Evolutionary conservation across 2,888 invertebrate genomes (phyloP), one percentile per base, ranked within the genome.

Genomic region (Pseudolycoriella hygida): DNA sequence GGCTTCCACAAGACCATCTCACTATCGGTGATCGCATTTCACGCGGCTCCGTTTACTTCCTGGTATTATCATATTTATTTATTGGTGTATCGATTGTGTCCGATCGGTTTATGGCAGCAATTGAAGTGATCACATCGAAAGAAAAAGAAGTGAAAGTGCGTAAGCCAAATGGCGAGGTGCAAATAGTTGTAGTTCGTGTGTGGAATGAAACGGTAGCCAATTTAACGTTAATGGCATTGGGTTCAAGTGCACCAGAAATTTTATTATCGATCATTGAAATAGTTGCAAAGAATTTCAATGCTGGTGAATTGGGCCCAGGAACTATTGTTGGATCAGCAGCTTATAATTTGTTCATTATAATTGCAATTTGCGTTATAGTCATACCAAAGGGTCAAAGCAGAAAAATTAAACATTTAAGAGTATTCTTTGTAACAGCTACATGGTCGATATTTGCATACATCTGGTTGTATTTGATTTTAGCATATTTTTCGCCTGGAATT

Each of bases 201-300:
- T 98, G 98, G 98, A 98, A 98, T 67, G 97, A 97, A 64, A 97
- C 98, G 2, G 97, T 98, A 39, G 96, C 96, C 51, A 98, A 98
- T 67, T 69, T 98, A 53, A 98, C 97, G 4, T 72, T 98, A 45
- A 98, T 98, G 98, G 98, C 98, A 12, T 68, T 98, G 46, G 97
- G 98, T 2, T 96, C 96, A 17, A 96, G 94, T 55, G 97, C 97
- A 2, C 98, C 98, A 1, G 98, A 98, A 68, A 98, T 98, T 60
- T 69, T 98, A 18, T 69, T 98, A 40, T 97, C 97, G 12, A 87
- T 97, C 54, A 97, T 98, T 59, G 98, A 98, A 69, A 93, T 97
- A 61, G 87, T 86, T 64, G 94, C 92, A 38, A 89, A 90, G 64
- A 78, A 86, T 59, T 98, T 96, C 61, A 72, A 90, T 60, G 93